Evolutionary conservation across 2,888 invertebrate genomes (phyloP), one percentile per base, ranked within the genome.

Genomic region (Pseudanteris insignis): DNA sequence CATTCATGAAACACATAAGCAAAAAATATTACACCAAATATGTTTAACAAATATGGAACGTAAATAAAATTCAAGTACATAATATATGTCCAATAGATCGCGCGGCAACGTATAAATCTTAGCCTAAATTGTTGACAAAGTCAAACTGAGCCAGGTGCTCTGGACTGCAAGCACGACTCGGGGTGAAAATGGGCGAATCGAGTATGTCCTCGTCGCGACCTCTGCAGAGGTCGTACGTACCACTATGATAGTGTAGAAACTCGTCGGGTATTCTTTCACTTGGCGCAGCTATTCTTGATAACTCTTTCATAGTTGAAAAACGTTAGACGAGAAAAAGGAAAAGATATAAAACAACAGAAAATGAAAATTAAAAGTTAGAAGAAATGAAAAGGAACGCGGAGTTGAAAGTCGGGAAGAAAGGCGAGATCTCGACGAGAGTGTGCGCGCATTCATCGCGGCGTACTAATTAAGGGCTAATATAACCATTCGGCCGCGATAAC

Each of bases 381-480:
- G 24, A 38, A 25, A 2, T 18, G 3, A 11, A 32, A 21, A 13
- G 29, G 15, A 25, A 15, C 3, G 10, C 3, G 11, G 30, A 33
- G n/a, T 33, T 5, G 25, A 38, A 26, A 8, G 26, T 9, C 28
- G 8, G 13, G 13, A 47, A 10, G 28, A 48, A 43, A 37, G 30
- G 24, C 29, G 34, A 32, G 26, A 24, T 18, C 12, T 14, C 26
- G 1, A 30, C 21, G 29, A 44, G 37, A 41, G 59, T 32, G 64
- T 47, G 40, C 30, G 26, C 36, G 46, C 57, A 48, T 60, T 64
- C 44, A 60, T 43, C 34, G 13, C 40, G 30, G 64, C 48, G 65
- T 70, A 67, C 67, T 74, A 73, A 77, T 78, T 77, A 78, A 74
- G 74, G 73, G 73, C 72, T 77, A 77, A 78, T 78, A 78, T 78